Evolutionary conservation across 1,140 invertebrate species (phyloP).

Genomic region (Hylaeus volcanicus): DNA sequence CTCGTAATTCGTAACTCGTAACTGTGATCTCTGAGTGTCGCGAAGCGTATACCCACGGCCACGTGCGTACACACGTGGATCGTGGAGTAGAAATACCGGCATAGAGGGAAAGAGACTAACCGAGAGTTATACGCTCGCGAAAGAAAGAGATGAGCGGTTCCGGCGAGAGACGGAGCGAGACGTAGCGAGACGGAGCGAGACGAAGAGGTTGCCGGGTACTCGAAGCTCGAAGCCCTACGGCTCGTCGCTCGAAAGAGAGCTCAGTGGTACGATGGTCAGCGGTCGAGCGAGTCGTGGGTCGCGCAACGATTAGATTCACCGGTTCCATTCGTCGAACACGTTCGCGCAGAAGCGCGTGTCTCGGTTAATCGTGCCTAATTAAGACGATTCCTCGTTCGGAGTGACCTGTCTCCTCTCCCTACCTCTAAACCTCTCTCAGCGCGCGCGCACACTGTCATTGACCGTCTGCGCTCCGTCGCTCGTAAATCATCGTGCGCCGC

Average conservation of each 20-base stretch:
- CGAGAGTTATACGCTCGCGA: background rate
- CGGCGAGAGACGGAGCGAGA: constrained; percentile 26
- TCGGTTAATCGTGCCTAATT: constrained; percentile 64
- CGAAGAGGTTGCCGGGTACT: constrained; percentile 50
- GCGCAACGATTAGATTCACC: constrained; percentile 7
- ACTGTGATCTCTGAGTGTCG: too few relatives aligned
- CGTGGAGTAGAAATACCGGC: constrained; percentile 50
- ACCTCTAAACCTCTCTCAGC: too few relatives aligned
- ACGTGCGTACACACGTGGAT: constrained; percentile 62
- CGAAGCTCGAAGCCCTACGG: constrained; percentile 72
- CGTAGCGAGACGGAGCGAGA: constrained; percentile 40
- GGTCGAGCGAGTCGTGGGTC: constrained; percentile 67
- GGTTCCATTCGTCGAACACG: background rate
- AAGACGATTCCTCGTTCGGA: constrained; percentile 54
- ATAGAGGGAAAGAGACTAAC: background rate
- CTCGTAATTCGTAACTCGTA: too few relatives aligned
- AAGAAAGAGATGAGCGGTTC: background rate
- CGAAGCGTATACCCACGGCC: constrained; percentile 15
- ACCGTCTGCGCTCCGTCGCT: constrained; percentile 41
- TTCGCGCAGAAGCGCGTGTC: constrained; percentile 25
- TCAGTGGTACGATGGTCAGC: constrained; percentile 78
- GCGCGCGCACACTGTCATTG: constrained; percentile 57
- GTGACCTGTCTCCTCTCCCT: background rate
- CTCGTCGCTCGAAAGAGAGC: constrained; percentile 68
- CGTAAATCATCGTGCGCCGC: constrained; percentile 51